Conservation (phyloP, 1,140 invertebrate genomes). For the Euura saliciscinereae region DNA sequence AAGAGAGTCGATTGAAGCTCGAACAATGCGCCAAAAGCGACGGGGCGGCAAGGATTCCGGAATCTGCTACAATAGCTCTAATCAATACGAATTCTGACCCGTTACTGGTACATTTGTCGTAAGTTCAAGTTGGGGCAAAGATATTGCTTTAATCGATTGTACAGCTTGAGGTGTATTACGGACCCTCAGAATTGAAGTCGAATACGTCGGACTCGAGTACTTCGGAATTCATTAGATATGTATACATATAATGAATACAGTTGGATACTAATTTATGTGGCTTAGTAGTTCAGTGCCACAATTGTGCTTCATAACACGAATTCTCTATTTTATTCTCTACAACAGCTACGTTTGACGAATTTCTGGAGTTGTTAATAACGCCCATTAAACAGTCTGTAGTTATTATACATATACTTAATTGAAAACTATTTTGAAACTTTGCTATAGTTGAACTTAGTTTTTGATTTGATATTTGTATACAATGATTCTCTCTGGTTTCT, state of each 20-base stretch:
- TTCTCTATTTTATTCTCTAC: too few relatives aligned
- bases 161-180: neutral
- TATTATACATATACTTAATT: too few relatives aligned
- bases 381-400: too few relatives aligned
- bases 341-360: too few relatives aligned
- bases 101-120: neutral
- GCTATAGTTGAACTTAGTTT: too few relatives aligned
- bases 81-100: neutral
- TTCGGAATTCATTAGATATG: neutral
- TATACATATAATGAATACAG: neutral
- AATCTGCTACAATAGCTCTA: constrained; percentile 4
- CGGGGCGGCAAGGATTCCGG: neutral
- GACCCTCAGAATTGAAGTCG: neutral
- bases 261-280: neutral
- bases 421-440: too few relatives aligned
- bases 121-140: neutral
- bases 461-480: too few relatives aligned
- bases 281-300: neutral
- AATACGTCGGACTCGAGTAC: neutral
- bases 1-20: neutral
- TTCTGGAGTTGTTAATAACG: too few relatives aligned
- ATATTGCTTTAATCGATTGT: constrained; percentile 6
- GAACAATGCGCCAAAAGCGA: neutral
- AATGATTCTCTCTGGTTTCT: too few relatives aligned
- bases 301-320: neutral